Evolutionary conservation across 2,113 vertebrate genomes (phyloP).

Genomic region (Caloenas nicobarica): DNA sequence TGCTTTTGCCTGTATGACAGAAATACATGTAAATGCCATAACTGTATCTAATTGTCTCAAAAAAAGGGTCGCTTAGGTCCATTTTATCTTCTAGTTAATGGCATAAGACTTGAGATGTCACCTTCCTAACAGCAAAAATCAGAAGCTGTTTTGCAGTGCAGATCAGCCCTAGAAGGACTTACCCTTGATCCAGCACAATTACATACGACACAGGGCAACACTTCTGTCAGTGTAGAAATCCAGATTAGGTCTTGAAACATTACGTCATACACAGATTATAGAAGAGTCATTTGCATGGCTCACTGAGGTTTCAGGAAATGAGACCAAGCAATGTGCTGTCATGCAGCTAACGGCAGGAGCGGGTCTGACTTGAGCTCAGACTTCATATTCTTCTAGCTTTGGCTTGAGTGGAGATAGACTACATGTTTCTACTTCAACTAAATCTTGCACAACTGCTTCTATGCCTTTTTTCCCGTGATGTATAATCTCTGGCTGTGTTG

Average conservation of each 20-base stretch:
- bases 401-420: background rate
- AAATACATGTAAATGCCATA: background rate
- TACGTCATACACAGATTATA: background rate
- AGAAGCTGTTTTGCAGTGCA: background rate
- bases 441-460: background rate
- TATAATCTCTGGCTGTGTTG: background rate
- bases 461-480: background rate
- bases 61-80: background rate
- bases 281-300: background rate
- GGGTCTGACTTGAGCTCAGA: background rate
- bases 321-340: background rate
- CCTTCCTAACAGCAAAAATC: background rate
- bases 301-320: background rate
- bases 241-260: background rate
- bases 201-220: background rate
- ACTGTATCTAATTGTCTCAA: background rate
- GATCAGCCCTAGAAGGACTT: background rate
- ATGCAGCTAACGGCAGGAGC: background rate
- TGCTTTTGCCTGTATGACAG: background rate
- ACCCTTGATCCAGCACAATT: background rate
- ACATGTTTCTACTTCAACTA: background rate
- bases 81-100: background rate
- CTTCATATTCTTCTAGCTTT: background rate
- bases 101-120: background rate
- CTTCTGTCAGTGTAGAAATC: background rate